These are phyloP conservation scores for Spisula solida DNA, from an alignment of 2,888 invertebrate species.

Conservation along the genomic window DNA sequence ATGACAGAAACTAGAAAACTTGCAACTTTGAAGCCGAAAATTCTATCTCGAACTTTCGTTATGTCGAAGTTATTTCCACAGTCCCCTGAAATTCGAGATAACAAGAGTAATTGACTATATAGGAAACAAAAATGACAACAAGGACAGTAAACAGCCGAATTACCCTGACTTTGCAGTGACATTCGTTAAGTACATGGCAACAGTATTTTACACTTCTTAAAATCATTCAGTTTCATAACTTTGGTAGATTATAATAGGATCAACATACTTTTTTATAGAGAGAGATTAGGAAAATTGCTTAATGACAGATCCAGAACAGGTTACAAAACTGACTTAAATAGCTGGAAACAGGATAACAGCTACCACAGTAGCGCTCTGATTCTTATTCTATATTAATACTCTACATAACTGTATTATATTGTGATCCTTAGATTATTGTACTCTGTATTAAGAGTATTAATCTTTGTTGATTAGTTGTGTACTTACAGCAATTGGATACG, in stretches of 20 bases:
- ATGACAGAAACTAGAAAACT: too few relatives aligned
- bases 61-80: too few relatives aligned
- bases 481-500: not conserved
- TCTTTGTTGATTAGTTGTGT: not conserved
- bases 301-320: not conserved
- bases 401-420: not conserved
- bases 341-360: not conserved
- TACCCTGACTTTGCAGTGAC: not conserved
- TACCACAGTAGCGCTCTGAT: not conserved
- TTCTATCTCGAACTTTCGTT: too few relatives aligned
- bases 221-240: not conserved
- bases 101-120: too few relatives aligned
- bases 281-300: conserved; percentile 20
- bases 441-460: not conserved
- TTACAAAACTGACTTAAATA: not conserved
- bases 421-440: not conserved
- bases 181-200: not conserved
- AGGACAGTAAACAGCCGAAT: too few relatives aligned
- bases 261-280: not conserved
- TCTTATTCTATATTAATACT: not conserved
- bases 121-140: too few relatives aligned
- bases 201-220: not conserved
- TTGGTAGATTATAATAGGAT: not conserved
- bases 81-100: too few relatives aligned
- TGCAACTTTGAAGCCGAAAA: too few relatives aligned